Percentiles rank a stretch among this genome's conserved stretches.
phyloP scores from a whole-genome alignment of 2,113 vertebrate species.

The Vicugna pacos region DNA sequence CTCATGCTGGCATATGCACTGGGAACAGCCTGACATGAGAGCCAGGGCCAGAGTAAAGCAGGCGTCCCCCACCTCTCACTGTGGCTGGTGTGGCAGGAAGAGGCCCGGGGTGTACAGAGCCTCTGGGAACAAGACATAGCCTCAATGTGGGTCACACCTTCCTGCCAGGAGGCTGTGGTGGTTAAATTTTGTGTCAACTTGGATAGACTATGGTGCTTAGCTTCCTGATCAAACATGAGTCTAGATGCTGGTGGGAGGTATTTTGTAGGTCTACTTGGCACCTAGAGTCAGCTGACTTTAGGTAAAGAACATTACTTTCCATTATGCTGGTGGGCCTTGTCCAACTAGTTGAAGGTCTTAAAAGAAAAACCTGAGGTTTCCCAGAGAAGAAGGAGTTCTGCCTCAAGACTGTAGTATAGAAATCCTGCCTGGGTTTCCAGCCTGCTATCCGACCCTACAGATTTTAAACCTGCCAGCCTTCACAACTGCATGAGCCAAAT shows the following conservation, averaged over 20 bases:
- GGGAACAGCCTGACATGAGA: neutral
- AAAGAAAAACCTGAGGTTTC: neutral
- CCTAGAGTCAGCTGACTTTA: neutral
- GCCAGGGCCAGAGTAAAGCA: neutral
- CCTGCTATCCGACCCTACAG: neutral
- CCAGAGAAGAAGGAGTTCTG: neutral
- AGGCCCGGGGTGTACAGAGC: fast-evolving
- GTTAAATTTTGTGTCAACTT: neutral
- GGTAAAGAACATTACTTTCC: neutral
- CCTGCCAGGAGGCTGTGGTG: fast-evolving
- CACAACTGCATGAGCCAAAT: neutral
- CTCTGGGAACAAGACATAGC: neutral
- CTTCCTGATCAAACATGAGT: neutral
- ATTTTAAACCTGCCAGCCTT: neutral
- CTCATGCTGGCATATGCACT: neutral
- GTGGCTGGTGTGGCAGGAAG: neutral
- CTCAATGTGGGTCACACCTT: neutral
- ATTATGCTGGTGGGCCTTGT: neutral
- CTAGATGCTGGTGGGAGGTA: neutral
- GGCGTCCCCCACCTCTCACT: neutral
- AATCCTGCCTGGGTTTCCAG: neutral
- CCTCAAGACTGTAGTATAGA: neutral
- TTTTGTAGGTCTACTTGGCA: neutral
- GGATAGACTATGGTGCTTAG: neutral
- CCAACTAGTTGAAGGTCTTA: neutral